Evolutionary conservation across 2,797 vertebrate genomes (phyloP).

Genomic region (Enteromius argenteus): DNA sequence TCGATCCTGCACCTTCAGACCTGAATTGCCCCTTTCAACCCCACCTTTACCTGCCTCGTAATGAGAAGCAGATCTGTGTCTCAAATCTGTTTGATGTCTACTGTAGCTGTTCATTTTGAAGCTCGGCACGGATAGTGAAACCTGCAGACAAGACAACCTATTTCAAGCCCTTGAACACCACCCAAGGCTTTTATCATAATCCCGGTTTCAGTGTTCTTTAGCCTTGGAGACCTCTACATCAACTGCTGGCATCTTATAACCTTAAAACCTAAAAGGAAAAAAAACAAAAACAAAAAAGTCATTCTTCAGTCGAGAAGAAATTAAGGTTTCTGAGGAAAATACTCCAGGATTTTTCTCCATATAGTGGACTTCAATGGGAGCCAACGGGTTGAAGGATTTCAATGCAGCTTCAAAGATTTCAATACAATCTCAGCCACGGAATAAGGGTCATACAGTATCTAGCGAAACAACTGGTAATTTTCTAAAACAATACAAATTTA

Average conservation of each 20-base stretch:
- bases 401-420: neutral
- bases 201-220: neutral
- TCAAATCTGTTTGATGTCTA: conserved; percentile 9
- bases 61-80: conserved; percentile 11
- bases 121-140: neutral
- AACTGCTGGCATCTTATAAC: neutral
- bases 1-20: neutral
- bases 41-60: neutral
- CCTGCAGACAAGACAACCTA: neutral
- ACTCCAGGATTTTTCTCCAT: neutral
- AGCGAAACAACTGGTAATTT: neutral
- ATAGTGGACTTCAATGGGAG: neutral
- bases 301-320: neutral
- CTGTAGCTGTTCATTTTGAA: conserved; percentile 10
- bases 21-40: neutral
- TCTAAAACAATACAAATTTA: too few species aligned
- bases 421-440: neutral
- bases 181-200: neutral
- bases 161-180: neutral
- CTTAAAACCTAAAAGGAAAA: neutral
- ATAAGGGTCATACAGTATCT: neutral
- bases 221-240: neutral
- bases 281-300: too few species aligned
- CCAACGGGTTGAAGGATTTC: neutral
- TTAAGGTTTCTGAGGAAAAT: neutral